phyloP scores from a whole-genome alignment of 2,113 vertebrate genomes.

The Sapayoa aenigma region DNA sequence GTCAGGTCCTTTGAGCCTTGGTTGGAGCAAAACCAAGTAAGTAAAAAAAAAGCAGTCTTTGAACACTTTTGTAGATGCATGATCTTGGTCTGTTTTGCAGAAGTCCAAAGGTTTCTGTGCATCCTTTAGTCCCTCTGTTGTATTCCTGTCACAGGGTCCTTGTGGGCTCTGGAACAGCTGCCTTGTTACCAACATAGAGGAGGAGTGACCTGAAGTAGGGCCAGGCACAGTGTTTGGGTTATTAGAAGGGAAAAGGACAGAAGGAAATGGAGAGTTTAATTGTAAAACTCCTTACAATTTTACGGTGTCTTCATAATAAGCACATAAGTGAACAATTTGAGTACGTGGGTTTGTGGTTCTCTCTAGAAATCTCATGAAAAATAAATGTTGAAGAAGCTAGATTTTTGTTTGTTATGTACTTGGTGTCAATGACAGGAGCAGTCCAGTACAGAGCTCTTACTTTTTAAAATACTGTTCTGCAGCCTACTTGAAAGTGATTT shows the following conservation, averaged over 20 bases:
- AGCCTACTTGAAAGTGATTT: conserved; percentile 72
- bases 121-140: background rate
- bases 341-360: background rate
- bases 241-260: background rate
- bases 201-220: background rate
- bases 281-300: background rate
- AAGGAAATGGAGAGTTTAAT: background rate
- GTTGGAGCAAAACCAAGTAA: background rate
- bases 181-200: rapidly evolving
- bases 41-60: background rate
- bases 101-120: background rate
- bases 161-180: background rate
- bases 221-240: background rate
- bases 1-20: background rate
- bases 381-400: background rate
- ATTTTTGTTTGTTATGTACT: conserved; percentile 40
- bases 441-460: background rate
- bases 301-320: background rate
- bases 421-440: background rate
- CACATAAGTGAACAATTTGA: background rate
- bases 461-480: conserved; percentile 66
- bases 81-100: background rate
- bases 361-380: background rate
- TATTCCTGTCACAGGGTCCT: background rate
- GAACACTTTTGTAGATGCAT: rapidly evolving